Conservation (phyloP, 2,888 invertebrate species). For the Tyria jacobaeae region DNA sequence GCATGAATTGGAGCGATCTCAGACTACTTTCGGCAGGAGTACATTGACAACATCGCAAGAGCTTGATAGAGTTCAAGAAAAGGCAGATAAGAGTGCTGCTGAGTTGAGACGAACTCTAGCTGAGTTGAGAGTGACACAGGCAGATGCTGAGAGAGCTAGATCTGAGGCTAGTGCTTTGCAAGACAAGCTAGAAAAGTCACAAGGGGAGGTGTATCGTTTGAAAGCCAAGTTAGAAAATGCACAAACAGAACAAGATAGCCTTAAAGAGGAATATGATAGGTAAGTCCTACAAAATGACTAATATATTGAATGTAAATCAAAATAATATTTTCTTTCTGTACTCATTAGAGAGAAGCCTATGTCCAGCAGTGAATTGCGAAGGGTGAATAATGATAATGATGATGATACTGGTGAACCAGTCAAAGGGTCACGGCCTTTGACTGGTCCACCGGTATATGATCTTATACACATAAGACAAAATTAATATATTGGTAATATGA, state of each 20-base stretch:
- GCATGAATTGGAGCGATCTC: conserved; percentile 94
- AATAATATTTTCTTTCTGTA: background rate
- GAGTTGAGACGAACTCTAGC: conserved; percentile 96
- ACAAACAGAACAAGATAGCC: conserved; percentile 96
- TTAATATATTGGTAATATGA: too few relatives aligned
- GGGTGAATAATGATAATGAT: too few relatives aligned
- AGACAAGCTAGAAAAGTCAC: conserved; percentile 97
- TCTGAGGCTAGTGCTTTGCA: conserved; percentile 94
- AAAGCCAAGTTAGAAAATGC: conserved; percentile 98
- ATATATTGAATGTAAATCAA: too few relatives aligned
- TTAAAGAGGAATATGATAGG: conserved; percentile 96
- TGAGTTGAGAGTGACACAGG: conserved; percentile 95
- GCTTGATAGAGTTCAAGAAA: conserved; percentile 92
- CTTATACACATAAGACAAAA: too few relatives aligned
- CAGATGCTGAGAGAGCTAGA: conserved; percentile 95
- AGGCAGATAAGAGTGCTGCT: conserved; percentile 93
- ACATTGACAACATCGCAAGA: conserved; percentile 94
- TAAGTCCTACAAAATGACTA: conserved; percentile 48
- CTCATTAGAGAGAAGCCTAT: too few relatives aligned
- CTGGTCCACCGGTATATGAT: too few relatives aligned
- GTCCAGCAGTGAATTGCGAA: too few relatives aligned
- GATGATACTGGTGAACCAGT: too few relatives aligned
- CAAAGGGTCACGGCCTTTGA: too few relatives aligned
- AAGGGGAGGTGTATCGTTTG: conserved; percentile 97
- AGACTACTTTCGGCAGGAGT: conserved; percentile 93